Evolutionary conservation across 2,113 vertebrate species (phyloP).

Genomic region (Hippoglossus stenolepis): DNA sequence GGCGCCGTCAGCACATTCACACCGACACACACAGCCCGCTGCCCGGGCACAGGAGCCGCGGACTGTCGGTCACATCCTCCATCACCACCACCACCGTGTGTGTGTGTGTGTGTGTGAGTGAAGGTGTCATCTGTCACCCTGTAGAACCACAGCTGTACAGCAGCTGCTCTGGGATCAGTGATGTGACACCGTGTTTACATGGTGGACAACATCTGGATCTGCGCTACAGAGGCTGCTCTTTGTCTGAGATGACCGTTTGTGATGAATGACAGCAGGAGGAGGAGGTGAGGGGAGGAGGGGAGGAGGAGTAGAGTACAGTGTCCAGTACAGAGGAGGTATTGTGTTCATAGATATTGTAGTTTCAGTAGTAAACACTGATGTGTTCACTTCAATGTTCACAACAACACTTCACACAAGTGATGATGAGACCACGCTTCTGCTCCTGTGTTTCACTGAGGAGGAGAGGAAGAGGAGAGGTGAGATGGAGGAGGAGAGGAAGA

Average conservation of each 20-base stretch:
- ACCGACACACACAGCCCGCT: slow-evolving; percentile 33
- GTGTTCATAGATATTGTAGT: neutral
- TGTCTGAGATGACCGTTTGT: slow-evolving; percentile 43
- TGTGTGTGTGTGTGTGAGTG: slow-evolving; percentile 1
- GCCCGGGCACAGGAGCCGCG: slow-evolving; percentile 28
- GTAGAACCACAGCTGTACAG: slow-evolving; percentile 18
- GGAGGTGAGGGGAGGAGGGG: neutral
- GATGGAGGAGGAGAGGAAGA: no score
- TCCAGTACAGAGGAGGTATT: slow-evolving; percentile 2
- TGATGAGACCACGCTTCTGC: neutral
- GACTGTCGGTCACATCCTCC: slow-evolving; percentile 33
- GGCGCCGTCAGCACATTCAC: slow-evolving; percentile 71
- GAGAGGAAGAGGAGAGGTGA: neutral
- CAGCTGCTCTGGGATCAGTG: slow-evolving; percentile 19
- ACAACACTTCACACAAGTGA: neutral
- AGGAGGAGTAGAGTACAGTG: neutral
- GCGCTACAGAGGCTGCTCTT: slow-evolving; percentile 54
- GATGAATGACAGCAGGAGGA: slow-evolving; percentile 34
- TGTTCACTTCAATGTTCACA: neutral
- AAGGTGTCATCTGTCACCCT: slow-evolving; percentile 36
- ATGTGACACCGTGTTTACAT: slow-evolving; percentile 25
- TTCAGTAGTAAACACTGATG: neutral
- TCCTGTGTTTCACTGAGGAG: neutral
- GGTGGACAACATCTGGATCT: slow-evolving; percentile 27
- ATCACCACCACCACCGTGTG: slow-evolving; percentile 4